Base-by-base conservation (phyloP, 2,888 invertebrate species). In the Esperia sulphurella region DNA sequence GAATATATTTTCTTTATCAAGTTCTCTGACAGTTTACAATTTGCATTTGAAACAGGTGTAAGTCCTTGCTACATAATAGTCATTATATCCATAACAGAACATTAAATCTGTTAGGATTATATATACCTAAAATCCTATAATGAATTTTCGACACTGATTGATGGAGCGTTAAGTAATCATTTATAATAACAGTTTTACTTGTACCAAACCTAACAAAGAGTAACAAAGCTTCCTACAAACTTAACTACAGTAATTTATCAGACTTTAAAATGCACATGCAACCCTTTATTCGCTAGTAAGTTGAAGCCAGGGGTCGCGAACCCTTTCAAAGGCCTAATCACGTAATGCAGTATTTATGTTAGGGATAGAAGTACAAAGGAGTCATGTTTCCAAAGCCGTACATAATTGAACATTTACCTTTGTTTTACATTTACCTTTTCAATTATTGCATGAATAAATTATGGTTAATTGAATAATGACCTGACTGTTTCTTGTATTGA, bases 281-380 rank as follows among this genome's bases (percentile, higher is more conserved):
- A 21, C 28, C 44, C 37, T 37, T 44, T 42, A 9, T 39, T 1
- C 6, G 9, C 3, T 10, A 33, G 4, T 14, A 21, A 31, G 21
- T 21, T n/a, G 12, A 33, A 41, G 41, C 35, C 41, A 46, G 59
- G 71, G 74, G 66, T 57, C 38, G 54, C 58, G 63, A 70, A 61
- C 74, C 82, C 79, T 80, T 80, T 76, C 63, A 65, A 75, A 70
- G 59, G 65, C 58, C 73, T 81, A 79, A 84, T 85, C 74, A 71
- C 68, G 65, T 82, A 74, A 82, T 75, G 62, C 64, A 53, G 70
- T 75, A 70, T 82, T 83, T 79, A 71, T 64, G 66, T 55, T 57
- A 61, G 60, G 67, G 75, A 69, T 68, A 68, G 70, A 44, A 1
- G 41, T 8, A 45, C 47, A 47, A 45, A 47, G 40, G 39, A 41